A percentile compares a stretch with the other conserved stretches of the same genome.
These are phyloP conservation scores for Empis stercorea DNA, from an alignment of 2,888 invertebrate species.

Conservation along the genomic window DNA sequence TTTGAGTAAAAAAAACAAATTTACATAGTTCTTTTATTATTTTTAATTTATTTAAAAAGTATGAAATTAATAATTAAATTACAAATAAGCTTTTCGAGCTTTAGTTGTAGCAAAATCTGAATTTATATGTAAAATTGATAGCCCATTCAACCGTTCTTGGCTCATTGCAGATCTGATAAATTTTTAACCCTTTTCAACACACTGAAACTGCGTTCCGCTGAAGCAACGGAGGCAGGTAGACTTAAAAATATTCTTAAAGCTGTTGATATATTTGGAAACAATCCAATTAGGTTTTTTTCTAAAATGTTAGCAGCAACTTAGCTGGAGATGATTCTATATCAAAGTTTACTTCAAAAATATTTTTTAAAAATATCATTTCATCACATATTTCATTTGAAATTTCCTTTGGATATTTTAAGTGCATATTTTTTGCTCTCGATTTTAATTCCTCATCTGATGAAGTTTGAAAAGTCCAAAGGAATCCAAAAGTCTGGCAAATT, in stretches of 20 bases:
- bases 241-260: not conserved
- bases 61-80: not conserved
- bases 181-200: not conserved
- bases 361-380: not conserved
- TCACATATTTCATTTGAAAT: not conserved
- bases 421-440: not conserved
- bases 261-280: not conserved
- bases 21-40: not conserved
- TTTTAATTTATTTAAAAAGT: not conserved
- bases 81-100: not conserved
- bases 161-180: not conserved
- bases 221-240: not conserved
- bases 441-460: not conserved
- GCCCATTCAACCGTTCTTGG: not conserved
- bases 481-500: not conserved
- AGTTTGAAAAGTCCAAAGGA: not conserved
- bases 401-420: not conserved
- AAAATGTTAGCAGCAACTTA: not conserved
- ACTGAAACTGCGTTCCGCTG: not conserved
- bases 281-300: constrained; percentile 1
- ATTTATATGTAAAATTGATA: not conserved
- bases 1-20: not conserved
- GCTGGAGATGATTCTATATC: constrained; percentile 1
- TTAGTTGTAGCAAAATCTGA: not conserved
- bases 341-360: constrained; percentile 1